Evolutionary conservation across 2,797 vertebrate species (phyloP), one percentile per base, ranked within the genome.

Genomic region (Anguilla marmorata): DNA sequence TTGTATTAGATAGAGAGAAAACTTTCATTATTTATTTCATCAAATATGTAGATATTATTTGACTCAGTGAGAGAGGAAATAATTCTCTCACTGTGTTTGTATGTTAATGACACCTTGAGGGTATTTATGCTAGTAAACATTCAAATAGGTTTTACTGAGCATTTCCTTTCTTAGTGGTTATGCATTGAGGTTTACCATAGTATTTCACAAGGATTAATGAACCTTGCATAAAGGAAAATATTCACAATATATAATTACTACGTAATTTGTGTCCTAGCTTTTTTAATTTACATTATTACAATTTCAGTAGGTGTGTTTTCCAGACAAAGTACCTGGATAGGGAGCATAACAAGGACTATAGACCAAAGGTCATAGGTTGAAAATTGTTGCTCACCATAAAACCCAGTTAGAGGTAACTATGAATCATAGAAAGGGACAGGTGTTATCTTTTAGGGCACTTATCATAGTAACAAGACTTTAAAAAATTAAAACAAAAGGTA

Each of bases 41-140:
- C 30, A 79, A 41, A 79, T 79, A 74, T 16, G 69, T 74, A 74
- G 69, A 37, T 33, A 37, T 30, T 69, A 69, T 74, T 74, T 74
- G 37, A 37, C 21, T 82, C 1, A 27, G 1, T 69, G 37, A 76
- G 30, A 33, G 37, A 50, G 5, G 21, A 50, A 48, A n/a, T 48
- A n/a, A 50, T 82, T 8, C 8, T 41, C 7, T 41, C 14, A 3
- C 1, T n/a, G 79, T 82, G 21, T n/a, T 24, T 82, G 41, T 82
- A 50, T 82, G 79, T 79, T 41, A 82, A 50, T 82, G 41, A 7
- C 12, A 50, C 21, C 79, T 79, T 11, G 24, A 48, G 45, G 21
- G 41, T 82, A 82, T 82, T 82, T 82, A 3, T 19, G 41, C 50
- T n/a, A 19, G 37, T 4, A 41, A 45, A 79, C 45, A 79, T 79